phyloP scores from a whole-genome alignment of 2,888 invertebrate species.

The Caenorhabditis sp. region DNA sequence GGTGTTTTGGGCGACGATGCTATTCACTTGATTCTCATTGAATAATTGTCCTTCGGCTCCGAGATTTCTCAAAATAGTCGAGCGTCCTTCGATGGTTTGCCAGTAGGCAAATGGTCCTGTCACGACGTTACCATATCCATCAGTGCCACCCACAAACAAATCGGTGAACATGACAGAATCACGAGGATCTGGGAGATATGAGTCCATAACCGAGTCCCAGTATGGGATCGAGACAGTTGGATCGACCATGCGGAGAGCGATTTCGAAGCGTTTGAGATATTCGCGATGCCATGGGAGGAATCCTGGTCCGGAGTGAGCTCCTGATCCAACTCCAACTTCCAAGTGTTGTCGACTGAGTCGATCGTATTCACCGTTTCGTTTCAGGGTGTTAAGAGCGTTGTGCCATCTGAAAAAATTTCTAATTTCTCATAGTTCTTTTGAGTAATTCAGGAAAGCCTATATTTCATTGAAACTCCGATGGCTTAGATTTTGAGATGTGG shows the following conservation, averaged over 20 bases:
- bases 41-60: conserved; percentile 64
- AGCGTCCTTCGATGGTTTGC: conserved; percentile 68
- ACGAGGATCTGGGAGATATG: conserved; percentile 70
- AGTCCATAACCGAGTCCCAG: conserved; percentile 72
- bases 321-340: conserved; percentile 60
- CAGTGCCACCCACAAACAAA: conserved; percentile 70
- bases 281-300: conserved; percentile 70
- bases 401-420: conserved; percentile 58
- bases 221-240: conserved; percentile 72
- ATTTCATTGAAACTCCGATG: no score
- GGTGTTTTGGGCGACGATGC: conserved; percentile 63
- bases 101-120: conserved; percentile 69
- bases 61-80: conserved; percentile 63
- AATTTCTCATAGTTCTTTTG: not conserved
- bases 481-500: no score
- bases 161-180: conserved; percentile 71
- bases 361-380: conserved; percentile 68
- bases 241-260: conserved; percentile 70
- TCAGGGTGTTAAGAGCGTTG: conserved; percentile 64
- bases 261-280: conserved; percentile 64
- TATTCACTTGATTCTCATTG: conserved; percentile 63
- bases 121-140: conserved; percentile 60
- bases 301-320: conserved; percentile 69
- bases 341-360: conserved; percentile 62
- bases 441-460: no score